Base-by-base conservation (phyloP, 2,888 invertebrate species). In the Mythimna lalbum region DNA sequence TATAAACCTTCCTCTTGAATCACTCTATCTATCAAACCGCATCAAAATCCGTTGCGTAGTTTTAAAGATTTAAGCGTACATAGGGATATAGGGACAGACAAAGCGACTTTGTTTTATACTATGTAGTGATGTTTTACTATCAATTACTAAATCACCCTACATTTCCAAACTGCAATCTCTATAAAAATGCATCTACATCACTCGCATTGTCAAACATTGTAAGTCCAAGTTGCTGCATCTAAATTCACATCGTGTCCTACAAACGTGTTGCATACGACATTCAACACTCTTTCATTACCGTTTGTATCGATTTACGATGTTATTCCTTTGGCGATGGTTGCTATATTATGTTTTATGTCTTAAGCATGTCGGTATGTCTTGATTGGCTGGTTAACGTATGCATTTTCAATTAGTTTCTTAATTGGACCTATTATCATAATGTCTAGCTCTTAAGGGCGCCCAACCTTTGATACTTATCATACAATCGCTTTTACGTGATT, bases 241-340 rank as follows among this genome's bases (percentile, higher is more conserved):
- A 23, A 62, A 81, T 81, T 76, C 80, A 77, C 10, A n/a, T 4
- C 19, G 9, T 52, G 62, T 61, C 21, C 12, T 9, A 14, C 17
- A 50, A 43, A 69, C 31, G 61, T 67, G 61, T 61, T 67, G 69
- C 62, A 76, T 49, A 63, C 49, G 62, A 76, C 60, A 69, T 56
- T 55, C 56, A 39, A 68, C 65, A 59, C 21, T 50, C 56, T 63
- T 72, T 72, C 65, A 81, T 66, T 81, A 81, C 43, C 50, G 47
- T 60, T 21, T 52, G 36, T 55, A 61, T 63, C 52, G 27, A 23
- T 76, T 72, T 52, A 63, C 36, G 55, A 63, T 73, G 23, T 50
- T 19, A 69, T 43, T 63, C 47, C 47, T 36, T 63, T 66, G 52
- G 4, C 33, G 17, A 19, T 36, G 49, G 33, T 23, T 56, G 43